Percentiles rank a stretch among this genome's conserved stretches.
Evolutionary conservation across 1,140 invertebrate genomes (phyloP).

Genomic region (Coelopa frigida): DNA sequence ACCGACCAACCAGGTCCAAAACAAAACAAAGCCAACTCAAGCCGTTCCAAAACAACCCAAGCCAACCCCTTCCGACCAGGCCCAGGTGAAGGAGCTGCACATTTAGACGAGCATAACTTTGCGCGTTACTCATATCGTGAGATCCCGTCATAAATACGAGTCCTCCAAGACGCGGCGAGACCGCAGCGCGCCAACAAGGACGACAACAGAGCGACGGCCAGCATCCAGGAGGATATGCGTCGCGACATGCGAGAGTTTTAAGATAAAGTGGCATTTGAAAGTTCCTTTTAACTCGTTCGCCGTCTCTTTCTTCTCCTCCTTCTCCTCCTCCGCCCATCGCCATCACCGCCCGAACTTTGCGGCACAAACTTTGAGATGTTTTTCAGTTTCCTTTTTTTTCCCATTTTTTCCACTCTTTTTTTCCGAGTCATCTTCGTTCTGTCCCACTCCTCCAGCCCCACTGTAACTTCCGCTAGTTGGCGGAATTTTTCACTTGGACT

Average conservation of each 20-base stretch:
- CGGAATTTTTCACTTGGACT: no score
- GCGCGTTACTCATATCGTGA: conserved; percentile 3
- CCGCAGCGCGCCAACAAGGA: background rate
- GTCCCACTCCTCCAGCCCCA: no score
- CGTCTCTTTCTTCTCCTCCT: background rate
- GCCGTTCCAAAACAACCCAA: no score
- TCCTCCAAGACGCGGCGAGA: background rate
- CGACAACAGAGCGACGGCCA: background rate
- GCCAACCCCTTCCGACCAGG: no score
- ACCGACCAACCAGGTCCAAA: no score
- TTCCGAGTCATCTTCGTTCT: no score
- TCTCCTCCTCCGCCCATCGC: background rate
- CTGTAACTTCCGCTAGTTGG: no score
- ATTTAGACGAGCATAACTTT: conserved; percentile 7
- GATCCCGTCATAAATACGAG: conserved; percentile 9
- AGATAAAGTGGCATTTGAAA: conserved; percentile 3
- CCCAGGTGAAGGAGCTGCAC: no score
- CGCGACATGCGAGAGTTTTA: no score
- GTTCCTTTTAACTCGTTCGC: background rate
- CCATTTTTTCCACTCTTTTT: background rate
- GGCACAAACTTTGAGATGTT: no score
- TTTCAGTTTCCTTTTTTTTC: no score
- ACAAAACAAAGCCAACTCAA: no score
- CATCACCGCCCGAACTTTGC: conserved; percentile 2
- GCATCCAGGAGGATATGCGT: background rate